Evolutionary conservation across 2,113 vertebrate genomes (phyloP).

Genomic region (Pseudolaguvia tuberculata): DNA sequence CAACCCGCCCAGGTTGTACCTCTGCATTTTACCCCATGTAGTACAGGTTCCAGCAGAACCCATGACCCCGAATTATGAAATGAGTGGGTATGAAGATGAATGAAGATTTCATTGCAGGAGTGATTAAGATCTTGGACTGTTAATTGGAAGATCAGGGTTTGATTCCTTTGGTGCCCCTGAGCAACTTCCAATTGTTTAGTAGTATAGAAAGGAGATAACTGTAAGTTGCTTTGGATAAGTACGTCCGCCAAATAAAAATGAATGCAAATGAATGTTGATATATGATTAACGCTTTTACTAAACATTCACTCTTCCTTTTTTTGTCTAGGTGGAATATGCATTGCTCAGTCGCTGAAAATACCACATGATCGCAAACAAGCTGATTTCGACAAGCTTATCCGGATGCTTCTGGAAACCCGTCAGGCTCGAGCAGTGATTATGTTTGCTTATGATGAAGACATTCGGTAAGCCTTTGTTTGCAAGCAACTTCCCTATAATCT

Average conservation of each 20-base stretch:
- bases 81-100: no score
- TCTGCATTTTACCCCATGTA: no score
- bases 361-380: slow-evolving; percentile 80
- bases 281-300: neutral
- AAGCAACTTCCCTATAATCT: neutral
- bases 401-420: slow-evolving; percentile 81
- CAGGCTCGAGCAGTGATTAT: slow-evolving; percentile 84
- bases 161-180: no score
- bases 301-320: neutral
- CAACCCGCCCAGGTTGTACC: no score
- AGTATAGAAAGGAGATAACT: no score
- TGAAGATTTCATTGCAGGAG: no score
- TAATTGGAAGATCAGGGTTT: no score
- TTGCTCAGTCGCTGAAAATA: slow-evolving; percentile 93
- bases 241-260: no score
- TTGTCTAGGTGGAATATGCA: slow-evolving; percentile 84
- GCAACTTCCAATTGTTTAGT: no score
- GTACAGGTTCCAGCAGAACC: no score
- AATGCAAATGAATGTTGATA: neutral
- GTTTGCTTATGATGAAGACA: slow-evolving; percentile 92
- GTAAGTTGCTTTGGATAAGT: no score
- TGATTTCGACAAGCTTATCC: slow-evolving; percentile 88
- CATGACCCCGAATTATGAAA: no score
- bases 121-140: neutral
- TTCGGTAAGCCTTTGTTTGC: slow-evolving; percentile 70